Evolutionary conservation across 2,888 invertebrate genomes (phyloP), one percentile per base, ranked within the genome.

Genomic region (Tachystola acroxantha): DNA sequence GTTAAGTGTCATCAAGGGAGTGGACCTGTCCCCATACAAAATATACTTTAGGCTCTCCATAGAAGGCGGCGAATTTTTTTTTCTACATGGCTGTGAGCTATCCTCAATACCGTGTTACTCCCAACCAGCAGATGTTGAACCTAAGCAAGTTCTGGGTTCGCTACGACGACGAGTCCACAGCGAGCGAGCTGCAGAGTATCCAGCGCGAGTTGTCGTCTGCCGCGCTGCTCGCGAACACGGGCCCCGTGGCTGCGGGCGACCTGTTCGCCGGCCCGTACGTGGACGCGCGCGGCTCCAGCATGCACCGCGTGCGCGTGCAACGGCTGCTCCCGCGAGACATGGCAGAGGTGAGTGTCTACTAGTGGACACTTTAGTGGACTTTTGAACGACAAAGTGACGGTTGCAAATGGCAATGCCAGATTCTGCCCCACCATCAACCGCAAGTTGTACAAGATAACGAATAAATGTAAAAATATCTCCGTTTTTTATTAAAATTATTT

Each of bases 111-210:
- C n/a, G n/a, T n/a, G n/a, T n/a, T n/a, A n/a, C n/a, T n/a, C n/a
- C n/a, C n/a, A n/a, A n/a, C n/a, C n/a, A n/a, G n/a, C 60, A 93
- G 91, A 56, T 89, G 1, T 71, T 89, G 10, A 89, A 89, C 61
- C 90, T 92, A 11, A 88, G 90, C 37, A 90, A 90, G 55, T 94
- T 94, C 70, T 94, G 91, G 91, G 91, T 88, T 7, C 91, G 90
- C 39, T 79, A 89, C 47, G 72, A 74, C 16, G 88, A 90, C 40
- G 73, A 81, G 0, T 78, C 85, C 1, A 81, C 82, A 0, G 54
- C 52, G 6, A 42, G 56, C 5, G 69, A 80, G 35, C 46, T 77
- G 32, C 39, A 25, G 0, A 42, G 46, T 22, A 63, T 66, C 7
- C 54, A 57, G 9, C 2, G 1, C 1, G 53, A 29, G 1, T 33